Evolutionary conservation across 2,113 vertebrate genomes (phyloP).

Genomic region (Cyphomyrus discorhynchus): DNA sequence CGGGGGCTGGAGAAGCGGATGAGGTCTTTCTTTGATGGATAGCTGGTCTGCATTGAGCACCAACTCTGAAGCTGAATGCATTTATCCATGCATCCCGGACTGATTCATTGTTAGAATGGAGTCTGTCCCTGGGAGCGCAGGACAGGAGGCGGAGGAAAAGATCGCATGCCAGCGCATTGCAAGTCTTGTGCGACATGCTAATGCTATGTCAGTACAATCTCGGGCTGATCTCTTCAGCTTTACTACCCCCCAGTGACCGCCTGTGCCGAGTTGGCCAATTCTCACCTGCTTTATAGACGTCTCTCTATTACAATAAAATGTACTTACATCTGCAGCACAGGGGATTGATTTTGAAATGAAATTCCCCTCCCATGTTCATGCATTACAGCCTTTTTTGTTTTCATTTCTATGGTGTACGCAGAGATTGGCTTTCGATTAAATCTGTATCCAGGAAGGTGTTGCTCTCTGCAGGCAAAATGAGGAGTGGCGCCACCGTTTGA

Average conservation of each 20-base stretch:
- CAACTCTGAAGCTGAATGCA: not conserved
- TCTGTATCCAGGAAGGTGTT: not conserved
- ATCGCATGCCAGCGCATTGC: not conserved
- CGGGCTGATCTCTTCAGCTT: slow-evolving; percentile 16
- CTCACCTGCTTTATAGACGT: slow-evolving; percentile 11
- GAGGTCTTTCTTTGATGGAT: slow-evolving; percentile 4
- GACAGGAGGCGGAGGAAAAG: not conserved
- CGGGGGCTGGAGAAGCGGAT: not conserved
- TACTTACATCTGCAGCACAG: not conserved
- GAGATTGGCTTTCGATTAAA: not conserved
- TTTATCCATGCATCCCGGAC: not conserved
- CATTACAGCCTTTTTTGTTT: not conserved
- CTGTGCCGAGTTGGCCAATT: slow-evolving; percentile 7
- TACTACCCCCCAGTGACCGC: slow-evolving; percentile 9
- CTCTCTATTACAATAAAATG: slow-evolving; percentile 19
- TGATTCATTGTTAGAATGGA: not conserved
- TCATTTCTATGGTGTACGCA: not conserved
- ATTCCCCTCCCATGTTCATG: not conserved
- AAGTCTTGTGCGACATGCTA: not conserved
- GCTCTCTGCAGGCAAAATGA: not conserved
- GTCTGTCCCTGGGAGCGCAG: not conserved
- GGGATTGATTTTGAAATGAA: slow-evolving; percentile 15
- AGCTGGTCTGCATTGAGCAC: not conserved
- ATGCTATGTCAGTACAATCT: not conserved
- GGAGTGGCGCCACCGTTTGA: not conserved